Evolutionary conservation across 2,113 vertebrate genomes (phyloP).

Genomic region (Phalacrocorax pelagicus): DNA sequence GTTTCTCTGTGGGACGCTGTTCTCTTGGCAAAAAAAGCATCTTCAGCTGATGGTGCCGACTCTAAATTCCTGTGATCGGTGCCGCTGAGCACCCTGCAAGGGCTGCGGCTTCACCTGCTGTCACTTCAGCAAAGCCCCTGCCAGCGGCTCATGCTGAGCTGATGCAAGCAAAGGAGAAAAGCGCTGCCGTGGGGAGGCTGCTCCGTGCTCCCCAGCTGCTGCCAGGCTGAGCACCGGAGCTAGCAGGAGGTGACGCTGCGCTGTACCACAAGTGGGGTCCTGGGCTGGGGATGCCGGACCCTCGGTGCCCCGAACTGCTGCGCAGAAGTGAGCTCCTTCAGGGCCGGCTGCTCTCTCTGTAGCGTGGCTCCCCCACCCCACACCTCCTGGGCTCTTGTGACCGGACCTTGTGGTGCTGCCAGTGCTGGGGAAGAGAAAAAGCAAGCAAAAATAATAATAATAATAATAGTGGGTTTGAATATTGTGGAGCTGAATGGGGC

Average conservation of each 20-base stretch:
- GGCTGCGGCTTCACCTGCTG: not conserved
- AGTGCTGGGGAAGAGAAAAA: not conserved
- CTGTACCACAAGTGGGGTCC: not conserved
- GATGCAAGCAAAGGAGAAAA: not conserved
- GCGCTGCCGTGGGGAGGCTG: accelerated
- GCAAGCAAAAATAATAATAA: not conserved
- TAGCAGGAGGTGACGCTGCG: not conserved
- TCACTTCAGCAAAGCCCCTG: not conserved
- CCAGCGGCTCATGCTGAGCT: not conserved
- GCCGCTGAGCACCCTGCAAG: not conserved
- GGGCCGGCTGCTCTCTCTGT: accelerated
- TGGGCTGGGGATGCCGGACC: not conserved
- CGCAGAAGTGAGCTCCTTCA: not conserved
- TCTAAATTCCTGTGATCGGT: not conserved
- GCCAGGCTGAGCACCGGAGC: not conserved
- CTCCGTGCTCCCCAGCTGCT: accelerated
- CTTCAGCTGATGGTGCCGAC: not conserved
- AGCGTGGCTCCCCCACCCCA: accelerated
- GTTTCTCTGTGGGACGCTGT: not conserved
- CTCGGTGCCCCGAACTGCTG: accelerated
- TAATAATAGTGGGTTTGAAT: not conserved
- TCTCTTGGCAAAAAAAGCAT: not conserved
- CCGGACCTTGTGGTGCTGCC: not conserved
- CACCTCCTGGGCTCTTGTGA: not conserved
- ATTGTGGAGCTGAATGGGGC: not conserved